Percentiles rank a stretch among this genome's conserved stretches.
These are phyloP conservation scores for Steinernema feltiae DNA, from an alignment of 1,140 invertebrate species.

Conservation along the genomic window DNA sequence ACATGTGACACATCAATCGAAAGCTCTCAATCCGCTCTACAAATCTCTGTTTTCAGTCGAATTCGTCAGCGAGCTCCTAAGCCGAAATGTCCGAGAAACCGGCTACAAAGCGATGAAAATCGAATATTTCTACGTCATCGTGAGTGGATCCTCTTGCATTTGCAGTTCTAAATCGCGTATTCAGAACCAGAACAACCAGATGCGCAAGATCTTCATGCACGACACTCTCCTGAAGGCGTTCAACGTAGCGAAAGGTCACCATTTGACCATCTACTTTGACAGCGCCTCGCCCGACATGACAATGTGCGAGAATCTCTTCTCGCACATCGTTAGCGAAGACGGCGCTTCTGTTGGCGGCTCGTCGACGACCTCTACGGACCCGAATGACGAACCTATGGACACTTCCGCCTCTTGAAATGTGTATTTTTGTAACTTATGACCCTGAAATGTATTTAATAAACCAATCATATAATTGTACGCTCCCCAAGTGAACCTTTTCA, in stretches of 20 bases:
- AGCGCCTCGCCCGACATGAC: background rate
- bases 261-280: background rate
- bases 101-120: background rate
- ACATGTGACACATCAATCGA: too few relatives aligned
- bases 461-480: too few relatives aligned
- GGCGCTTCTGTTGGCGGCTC: background rate
- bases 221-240: background rate
- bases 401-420: background rate
- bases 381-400: background rate
- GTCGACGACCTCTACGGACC: background rate
- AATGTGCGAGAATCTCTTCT: background rate
- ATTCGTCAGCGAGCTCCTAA: constrained; percentile 29
- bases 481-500: too few relatives aligned
- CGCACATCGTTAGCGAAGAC: constrained; percentile 1
- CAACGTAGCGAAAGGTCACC: background rate
- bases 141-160: background rate
- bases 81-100: background rate
- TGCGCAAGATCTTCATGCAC: constrained; percentile 10
- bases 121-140: background rate
- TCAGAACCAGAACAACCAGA: constrained; percentile 3
- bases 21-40: background rate
- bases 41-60: constrained; percentile 14
- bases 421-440: background rate
- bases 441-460: background rate
- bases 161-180: background rate